Percentiles rank a stretch among this genome's conserved stretches.
Conservation (phyloP, 2,797 vertebrate species). For the Brachyrhaphis roseni region DNA sequence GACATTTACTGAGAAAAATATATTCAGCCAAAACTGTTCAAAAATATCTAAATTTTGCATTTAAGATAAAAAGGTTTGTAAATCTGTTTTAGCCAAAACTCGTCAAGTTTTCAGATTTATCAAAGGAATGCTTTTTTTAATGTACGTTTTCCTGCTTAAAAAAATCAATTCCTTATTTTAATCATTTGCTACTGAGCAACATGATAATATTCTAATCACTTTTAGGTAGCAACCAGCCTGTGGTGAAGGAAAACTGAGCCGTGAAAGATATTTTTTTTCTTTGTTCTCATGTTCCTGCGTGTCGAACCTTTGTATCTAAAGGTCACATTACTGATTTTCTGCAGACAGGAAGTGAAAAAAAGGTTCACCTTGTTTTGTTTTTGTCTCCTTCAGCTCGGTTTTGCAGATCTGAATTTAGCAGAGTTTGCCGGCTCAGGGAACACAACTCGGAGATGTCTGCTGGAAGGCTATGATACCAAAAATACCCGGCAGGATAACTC, state of each 20-base stretch:
- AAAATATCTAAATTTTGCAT: too few relatives aligned
- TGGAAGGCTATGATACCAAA: conserved; percentile 99
- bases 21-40: too few relatives aligned
- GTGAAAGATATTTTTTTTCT: not conserved
- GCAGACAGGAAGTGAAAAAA: conserved; percentile 2
- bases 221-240: not conserved
- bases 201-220: not conserved
- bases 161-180: too few relatives aligned
- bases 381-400: conserved; percentile 83
- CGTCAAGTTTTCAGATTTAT: too few relatives aligned
- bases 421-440: conserved; percentile 95
- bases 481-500: conserved; percentile 98
- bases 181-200: not conserved
- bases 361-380: conserved; percentile 36
- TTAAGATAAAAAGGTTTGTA: too few relatives aligned
- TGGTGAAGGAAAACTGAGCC: not conserved
- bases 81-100: too few relatives aligned
- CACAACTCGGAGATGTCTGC: conserved; percentile 93
- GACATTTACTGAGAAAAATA: too few relatives aligned
- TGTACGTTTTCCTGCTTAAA: too few relatives aligned
- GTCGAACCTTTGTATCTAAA: conserved; percentile 12
- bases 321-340: conserved; percentile 35
- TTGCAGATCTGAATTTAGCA: conserved; percentile 94
- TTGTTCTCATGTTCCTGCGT: conserved; percentile 1
- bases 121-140: too few relatives aligned